Evolutionary conservation across 2,888 invertebrate genomes (phyloP).

Genomic region (Homarus gammarus): DNA sequence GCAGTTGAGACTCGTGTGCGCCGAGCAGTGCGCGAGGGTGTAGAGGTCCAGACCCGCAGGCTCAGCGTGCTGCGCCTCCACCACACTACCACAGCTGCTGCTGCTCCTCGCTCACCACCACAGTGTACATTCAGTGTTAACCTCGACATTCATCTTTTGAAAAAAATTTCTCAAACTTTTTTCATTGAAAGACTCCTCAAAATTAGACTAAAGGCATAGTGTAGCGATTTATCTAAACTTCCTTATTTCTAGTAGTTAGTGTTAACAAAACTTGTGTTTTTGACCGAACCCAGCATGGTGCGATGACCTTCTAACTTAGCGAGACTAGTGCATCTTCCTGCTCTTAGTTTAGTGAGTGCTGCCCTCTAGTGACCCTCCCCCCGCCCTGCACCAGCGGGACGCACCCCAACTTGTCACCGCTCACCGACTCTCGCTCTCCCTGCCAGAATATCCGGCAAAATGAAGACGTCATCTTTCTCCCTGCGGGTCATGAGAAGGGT

Average conservation of each 20-base stretch:
- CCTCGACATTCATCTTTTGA: constrained; percentile 36
- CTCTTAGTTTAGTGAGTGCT: constrained; percentile 48
- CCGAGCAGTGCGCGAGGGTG: constrained; percentile 52
- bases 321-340: constrained; percentile 52
- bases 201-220: constrained; percentile 48
- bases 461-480: constrained; percentile 89
- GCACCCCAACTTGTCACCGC: constrained; percentile 29
- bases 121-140: constrained; percentile 46
- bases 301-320: constrained; percentile 53
- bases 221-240: constrained; percentile 35
- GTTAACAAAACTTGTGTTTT: constrained; percentile 44
- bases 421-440: constrained; percentile 16
- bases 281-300: constrained; percentile 56
- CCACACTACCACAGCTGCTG: constrained; percentile 37
- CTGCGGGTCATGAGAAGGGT: constrained; percentile 89
- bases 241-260: constrained; percentile 47
- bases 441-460: constrained; percentile 80
- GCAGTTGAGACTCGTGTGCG: constrained; percentile 40
- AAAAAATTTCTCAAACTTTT: constrained; percentile 49
- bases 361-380: constrained; percentile 41
- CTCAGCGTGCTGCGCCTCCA: constrained; percentile 19
- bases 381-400: background rate
- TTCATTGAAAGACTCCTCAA: constrained; percentile 42
- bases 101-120: constrained; percentile 19
- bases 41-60: constrained; percentile 27